Conservation (phyloP, 2,113 vertebrate species). For the Odobenus rosmarus region DNA sequence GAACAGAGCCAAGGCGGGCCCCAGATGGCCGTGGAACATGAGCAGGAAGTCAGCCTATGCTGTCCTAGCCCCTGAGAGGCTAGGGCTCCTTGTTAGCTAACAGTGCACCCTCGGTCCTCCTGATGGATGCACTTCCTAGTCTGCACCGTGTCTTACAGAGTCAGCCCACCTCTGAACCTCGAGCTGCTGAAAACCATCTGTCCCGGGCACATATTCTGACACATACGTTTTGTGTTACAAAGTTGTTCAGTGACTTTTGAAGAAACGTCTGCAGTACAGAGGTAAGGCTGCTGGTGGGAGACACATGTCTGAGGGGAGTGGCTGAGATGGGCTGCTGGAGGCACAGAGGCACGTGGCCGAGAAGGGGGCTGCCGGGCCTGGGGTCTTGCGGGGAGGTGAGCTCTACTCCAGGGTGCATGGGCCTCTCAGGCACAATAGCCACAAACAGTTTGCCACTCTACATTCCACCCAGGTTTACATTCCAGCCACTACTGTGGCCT, state of each 20-base stretch:
- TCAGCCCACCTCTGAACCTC: background rate
- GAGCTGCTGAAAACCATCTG: background rate
- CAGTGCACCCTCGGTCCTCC: background rate
- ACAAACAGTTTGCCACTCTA: too few relatives aligned
- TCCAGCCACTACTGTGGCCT: too few relatives aligned
- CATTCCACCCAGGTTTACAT: too few relatives aligned
- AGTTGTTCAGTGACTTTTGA: background rate
- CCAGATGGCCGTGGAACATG: background rate
- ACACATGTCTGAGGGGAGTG: accelerated
- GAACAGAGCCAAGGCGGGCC: background rate
- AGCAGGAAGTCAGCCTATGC: background rate
- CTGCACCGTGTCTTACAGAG: background rate
- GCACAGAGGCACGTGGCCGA: background rate
- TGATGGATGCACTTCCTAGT: background rate
- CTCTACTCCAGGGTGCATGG: accelerated
- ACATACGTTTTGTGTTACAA: background rate
- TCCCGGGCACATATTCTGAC: background rate
- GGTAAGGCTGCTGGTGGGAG: background rate
- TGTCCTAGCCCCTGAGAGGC: too few relatives aligned
- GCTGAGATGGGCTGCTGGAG: background rate
- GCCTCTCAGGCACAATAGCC: background rate
- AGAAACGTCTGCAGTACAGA: background rate
- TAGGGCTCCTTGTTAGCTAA: background rate
- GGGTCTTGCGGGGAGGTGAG: too few relatives aligned
- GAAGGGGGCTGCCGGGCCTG: background rate